phyloP scores from a whole-genome alignment of 2,797 vertebrate genomes.

The Spea hammondii region DNA sequence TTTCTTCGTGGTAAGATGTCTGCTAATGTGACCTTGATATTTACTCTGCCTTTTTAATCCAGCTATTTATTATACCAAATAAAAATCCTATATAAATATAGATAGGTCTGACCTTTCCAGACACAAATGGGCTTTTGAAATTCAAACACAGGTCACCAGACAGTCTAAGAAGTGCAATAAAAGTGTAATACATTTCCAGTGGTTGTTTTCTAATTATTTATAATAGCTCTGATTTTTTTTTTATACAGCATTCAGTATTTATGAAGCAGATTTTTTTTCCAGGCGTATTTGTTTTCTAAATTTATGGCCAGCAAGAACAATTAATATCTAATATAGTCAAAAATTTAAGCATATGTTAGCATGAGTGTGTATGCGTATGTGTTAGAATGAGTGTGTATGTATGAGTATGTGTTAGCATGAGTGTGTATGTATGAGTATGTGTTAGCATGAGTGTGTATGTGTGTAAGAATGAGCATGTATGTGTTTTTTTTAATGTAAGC shows the following conservation, averaged over 20 bases:
- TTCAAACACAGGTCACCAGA: slow-evolving; percentile 1
- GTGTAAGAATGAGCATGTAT: too few relatives aligned
- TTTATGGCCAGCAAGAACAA: background rate
- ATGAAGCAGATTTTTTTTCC: background rate
- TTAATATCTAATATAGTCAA: too few relatives aligned
- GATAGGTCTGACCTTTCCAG: slow-evolving; percentile 17
- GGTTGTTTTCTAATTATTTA: background rate
- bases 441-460: too few relatives aligned
- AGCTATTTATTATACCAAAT: slow-evolving; percentile 14
- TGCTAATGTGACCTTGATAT: slow-evolving; percentile 3
- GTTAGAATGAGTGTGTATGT: too few relatives aligned
- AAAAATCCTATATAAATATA: slow-evolving; percentile 7
- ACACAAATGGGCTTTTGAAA: slow-evolving; percentile 1
- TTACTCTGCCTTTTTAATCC: background rate
- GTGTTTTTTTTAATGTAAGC: too few relatives aligned
- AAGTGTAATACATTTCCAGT: background rate
- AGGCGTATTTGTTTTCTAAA: background rate
- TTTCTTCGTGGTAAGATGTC: too few relatives aligned
- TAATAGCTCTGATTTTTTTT: background rate
- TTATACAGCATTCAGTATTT: background rate
- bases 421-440: too few relatives aligned
- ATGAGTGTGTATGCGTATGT: too few relatives aligned
- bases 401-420: too few relatives aligned
- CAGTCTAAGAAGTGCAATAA: background rate
- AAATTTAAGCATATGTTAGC: too few relatives aligned